Evolutionary conservation across 1,140 invertebrate genomes (phyloP).

Genomic region (Maniola jurtina): DNA sequence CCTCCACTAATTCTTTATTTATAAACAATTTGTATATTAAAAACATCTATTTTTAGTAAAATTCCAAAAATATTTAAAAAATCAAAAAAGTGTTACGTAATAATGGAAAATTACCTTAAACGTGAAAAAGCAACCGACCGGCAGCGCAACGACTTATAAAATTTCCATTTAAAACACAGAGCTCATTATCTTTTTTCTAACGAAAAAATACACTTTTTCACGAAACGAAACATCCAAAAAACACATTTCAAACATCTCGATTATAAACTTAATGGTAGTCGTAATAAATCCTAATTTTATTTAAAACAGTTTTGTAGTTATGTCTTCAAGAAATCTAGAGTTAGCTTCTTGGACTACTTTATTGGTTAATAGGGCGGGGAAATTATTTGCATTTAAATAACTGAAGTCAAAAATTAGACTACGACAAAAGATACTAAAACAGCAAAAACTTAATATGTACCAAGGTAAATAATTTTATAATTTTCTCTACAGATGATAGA

Average conservation of each 20-base stretch:
- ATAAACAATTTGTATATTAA: neutral
- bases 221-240: conserved; percentile 36
- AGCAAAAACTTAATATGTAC: neutral
- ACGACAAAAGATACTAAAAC: neutral
- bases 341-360: conserved; percentile 69
- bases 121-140: conserved; percentile 64
- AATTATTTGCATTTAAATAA: neutral
- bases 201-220: conserved; percentile 60
- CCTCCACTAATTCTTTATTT: neutral
- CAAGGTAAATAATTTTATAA: neutral
- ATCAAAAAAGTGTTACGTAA: conserved; percentile 9
- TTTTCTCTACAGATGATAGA: too few species aligned
- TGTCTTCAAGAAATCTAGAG: conserved; percentile 37
- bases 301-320: conserved; percentile 35
- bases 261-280: conserved; percentile 39
- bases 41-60: neutral
- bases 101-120: conserved; percentile 58
- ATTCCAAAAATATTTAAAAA: conserved; percentile 4
- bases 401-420: conserved; percentile 23
- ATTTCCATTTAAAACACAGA: conserved; percentile 74
- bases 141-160: conserved; percentile 61
- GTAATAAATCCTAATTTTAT: conserved; percentile 41
- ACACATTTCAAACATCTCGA: conserved; percentile 12
- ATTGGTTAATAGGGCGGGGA: conserved; percentile 51
- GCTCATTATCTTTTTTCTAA: conserved; percentile 75